Conservation (phyloP, 2,888 invertebrate species). For the Protodeltote pygarga region DNA sequence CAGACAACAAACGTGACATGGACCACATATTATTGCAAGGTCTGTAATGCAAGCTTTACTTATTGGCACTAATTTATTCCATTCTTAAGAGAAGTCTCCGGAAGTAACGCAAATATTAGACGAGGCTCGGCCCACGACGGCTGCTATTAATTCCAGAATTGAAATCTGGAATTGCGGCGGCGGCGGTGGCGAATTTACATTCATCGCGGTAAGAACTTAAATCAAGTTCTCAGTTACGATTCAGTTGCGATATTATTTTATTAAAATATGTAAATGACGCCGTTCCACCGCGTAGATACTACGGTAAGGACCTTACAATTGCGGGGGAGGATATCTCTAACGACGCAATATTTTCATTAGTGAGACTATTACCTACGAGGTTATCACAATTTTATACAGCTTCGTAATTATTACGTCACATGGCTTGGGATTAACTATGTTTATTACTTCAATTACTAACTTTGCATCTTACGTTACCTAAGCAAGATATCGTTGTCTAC, state of each 20-base stretch:
- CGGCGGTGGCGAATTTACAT: conserved; percentile 84
- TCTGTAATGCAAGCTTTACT: conserved; percentile 51
- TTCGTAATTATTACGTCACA: conserved; percentile 56
- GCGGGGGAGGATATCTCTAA: conserved; percentile 79
- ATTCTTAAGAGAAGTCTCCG: conserved; percentile 81
- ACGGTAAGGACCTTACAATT: conserved; percentile 80
- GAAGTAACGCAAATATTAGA: conserved; percentile 86
- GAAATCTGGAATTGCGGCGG: conserved; percentile 86
- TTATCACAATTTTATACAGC: conserved; percentile 69
- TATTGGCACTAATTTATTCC: conserved; percentile 82
- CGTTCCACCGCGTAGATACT: conserved; percentile 78
- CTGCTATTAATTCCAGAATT: conserved; percentile 86
- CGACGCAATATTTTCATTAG: conserved; percentile 84
- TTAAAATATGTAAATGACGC: conserved; percentile 86
- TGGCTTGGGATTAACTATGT: conserved; percentile 38
- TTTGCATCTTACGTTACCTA: conserved; percentile 3
- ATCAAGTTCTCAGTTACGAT: conserved; percentile 87
- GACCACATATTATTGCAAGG: conserved; percentile 38
- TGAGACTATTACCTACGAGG: conserved; percentile 70
- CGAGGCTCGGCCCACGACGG: conserved; percentile 80
- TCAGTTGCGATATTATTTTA: conserved; percentile 87
- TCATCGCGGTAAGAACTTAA: conserved; percentile 87
- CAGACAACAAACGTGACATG: conserved; percentile 2
- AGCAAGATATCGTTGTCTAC: conserved; percentile 2
- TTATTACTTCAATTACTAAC: conserved; percentile 26